Evolutionary conservation across 2,113 vertebrate species (phyloP).

Genomic region (Tyrannus savana): DNA sequence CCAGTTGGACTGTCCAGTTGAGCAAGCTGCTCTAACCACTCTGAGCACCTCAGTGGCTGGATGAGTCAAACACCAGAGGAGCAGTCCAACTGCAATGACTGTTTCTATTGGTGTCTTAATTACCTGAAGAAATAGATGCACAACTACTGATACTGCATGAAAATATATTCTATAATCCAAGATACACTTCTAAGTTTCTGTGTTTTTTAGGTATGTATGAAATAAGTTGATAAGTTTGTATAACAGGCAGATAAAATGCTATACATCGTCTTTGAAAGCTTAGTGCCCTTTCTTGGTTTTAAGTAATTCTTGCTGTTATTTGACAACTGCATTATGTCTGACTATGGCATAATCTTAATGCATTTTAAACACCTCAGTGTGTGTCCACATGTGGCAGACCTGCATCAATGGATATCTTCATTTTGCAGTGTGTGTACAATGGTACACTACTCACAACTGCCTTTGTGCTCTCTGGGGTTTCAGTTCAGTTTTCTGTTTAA

Average conservation of each 20-base stretch:
- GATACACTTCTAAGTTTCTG: not conserved
- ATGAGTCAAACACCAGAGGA: not conserved
- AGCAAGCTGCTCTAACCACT: not conserved
- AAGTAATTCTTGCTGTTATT: not conserved
- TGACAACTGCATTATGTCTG: not conserved
- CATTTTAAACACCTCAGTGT: not conserved
- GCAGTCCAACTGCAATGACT: no score
- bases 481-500: not conserved
- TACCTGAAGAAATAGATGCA: not conserved
- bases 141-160: not conserved
- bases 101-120: not conserved
- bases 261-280: not conserved
- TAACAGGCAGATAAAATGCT: not conserved
- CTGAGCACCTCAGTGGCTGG: accelerated
- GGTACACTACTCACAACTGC: not conserved
- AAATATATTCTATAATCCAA: not conserved
- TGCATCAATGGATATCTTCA: not conserved
- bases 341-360: not conserved
- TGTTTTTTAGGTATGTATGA: not conserved
- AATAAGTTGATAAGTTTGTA: not conserved
- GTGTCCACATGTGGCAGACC: not conserved
- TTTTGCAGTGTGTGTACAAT: not conserved
- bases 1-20: accelerated
- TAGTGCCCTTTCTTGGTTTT: not conserved
- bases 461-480: not conserved